Evolutionary conservation across 2,113 vertebrate genomes (phyloP), one percentile per base, ranked within the genome.

Genomic region (Cololabis saira): DNA sequence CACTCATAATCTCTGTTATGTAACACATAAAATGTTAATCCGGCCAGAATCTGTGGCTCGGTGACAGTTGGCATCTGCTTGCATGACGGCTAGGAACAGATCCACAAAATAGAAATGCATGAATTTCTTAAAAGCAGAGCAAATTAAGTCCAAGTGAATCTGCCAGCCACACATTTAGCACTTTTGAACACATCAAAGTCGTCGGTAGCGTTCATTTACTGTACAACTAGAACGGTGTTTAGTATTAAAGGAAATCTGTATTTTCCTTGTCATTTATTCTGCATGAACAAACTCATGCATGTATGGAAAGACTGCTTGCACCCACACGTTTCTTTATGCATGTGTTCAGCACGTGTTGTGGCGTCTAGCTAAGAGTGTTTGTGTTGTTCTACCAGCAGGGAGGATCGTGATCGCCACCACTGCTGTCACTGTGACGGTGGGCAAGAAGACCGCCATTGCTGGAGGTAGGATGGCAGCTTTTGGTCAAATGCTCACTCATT

Each of bases 371-470:
- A 52, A 77, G 48, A 18, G 12, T 61, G 12, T 74, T 24, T 59
- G 2, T 83, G 19, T 17, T 88, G 42, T 83, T 76, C 82, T 81
- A 47, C 41, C 92, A 97, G 95, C 93, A 42, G 92, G 90, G 48
- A 76, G 71, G 57, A 93, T 93, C 1, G 83, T 96, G 58, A 95
- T 96, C 0, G 89, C 93, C 1, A 93, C 94, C 92, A 99, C 96
- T 0, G 90, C 95, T 2, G 90, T 97, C 45, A 87, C 95, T 0
- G 95, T 98, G 63, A 89, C 92, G 0, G 95, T 96, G 78, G 94
- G 94, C 16, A 92, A 94, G 83, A 98, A 95, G 89, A 95, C 92
- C 1, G 95, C 95, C 72, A 90, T 98, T 9, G 95, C 96, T 70
- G 96, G 96, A 99, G 97, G 97, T 99, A 97, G 85, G 96, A 76